Base-by-base conservation (phyloP, 2,113 vertebrate species). In the Stomatorhinus ivindoensis region DNA sequence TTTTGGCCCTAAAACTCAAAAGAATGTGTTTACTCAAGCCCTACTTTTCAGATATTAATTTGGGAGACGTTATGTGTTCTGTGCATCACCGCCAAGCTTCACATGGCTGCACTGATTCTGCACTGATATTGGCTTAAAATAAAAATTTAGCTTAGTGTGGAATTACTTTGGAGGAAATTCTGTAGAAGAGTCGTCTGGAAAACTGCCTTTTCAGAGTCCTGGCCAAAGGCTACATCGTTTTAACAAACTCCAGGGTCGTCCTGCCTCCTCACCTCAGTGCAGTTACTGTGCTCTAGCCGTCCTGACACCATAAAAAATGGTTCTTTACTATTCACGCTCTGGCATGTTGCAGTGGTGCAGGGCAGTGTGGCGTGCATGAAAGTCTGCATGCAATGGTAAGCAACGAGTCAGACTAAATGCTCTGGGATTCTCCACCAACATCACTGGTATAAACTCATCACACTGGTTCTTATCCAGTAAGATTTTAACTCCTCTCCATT, bases 341-440 rank as follows among this genome's bases (percentile, higher is more conserved):
- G 73, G 35, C 35, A 42, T 19, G 73, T n/a, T 76, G 27, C 27
- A 39, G 35, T 35, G 35, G 31, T 76, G 31, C 15, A 15, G 31
- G 31, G 31, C 31, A 17, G 69, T 73, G 69, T 39, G 35, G 31
- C 6, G 4, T 35, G 90, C 85, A 88, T 93, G n/a, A 87, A 91
- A 48, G 89, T 73, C 27, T 82, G 89, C 88, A 91, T 73, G 44
- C 24, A 15, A 7, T 15, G 6, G 3, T 19, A 39, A 19, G 69
- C 69, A 76, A 7, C 39, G n/a, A 61, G 58, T 13, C 24, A n/a
- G 10, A 76, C 15, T 5, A 3, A 39, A 76, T 17, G 31, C 69
- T 39, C 11, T 76, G 69, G 10, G 31, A 31, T 31, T 69, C 61
- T 27, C 10, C 24, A 8, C 7, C 61, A 69, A 69, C 21, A 31